Percentiles rank a stretch among this genome's conserved stretches.
Evolutionary conservation across 2,113 vertebrate genomes (phyloP).

Genomic region (Corythoichthys intestinalis): DNA sequence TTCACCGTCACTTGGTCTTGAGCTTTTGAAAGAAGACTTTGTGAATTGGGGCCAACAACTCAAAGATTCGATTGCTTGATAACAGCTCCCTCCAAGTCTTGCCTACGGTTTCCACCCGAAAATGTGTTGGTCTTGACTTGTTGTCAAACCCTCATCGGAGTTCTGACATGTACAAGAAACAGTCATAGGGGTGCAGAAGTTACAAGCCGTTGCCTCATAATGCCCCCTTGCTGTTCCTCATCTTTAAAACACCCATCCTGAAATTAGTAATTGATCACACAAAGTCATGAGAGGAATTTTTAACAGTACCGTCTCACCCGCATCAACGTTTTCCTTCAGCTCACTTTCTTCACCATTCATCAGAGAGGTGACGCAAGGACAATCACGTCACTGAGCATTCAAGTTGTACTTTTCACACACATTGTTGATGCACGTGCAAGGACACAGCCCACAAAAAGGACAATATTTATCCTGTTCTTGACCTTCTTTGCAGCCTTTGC

Average conservation of each 20-base stretch:
- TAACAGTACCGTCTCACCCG: conserved; percentile 6
- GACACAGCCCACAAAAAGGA: neutral
- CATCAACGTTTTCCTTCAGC: conserved; percentile 8
- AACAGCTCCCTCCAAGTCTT: too few relatives aligned
- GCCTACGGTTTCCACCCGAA: too few relatives aligned
- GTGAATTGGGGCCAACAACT: too few relatives aligned
- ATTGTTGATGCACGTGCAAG: neutral
- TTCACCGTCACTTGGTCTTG: too few relatives aligned
- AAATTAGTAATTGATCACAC: conserved; percentile 59
- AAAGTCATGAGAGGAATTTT: conserved; percentile 34
- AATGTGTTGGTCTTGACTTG: neutral
- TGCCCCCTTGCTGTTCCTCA: conserved; percentile 36
- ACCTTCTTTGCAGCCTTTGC: neutral
- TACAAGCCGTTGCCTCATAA: conserved; percentile 59
- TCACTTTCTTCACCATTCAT: neutral
- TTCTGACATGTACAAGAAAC: conserved; percentile 8
- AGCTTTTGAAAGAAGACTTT: too few relatives aligned
- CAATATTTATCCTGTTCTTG: neutral
- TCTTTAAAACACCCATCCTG: conserved; percentile 54
- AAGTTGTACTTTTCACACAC: neutral
- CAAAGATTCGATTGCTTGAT: too few relatives aligned
- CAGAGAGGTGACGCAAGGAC: conserved; percentile 7
- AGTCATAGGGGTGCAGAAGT: conserved; percentile 22
- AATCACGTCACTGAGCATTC: neutral
- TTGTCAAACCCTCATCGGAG: neutral